A percentile compares a stretch with the other conserved stretches of the same genome.
Conservation (phyloP, 2,797 vertebrate species). For the Vespertilio murinus region DNA sequence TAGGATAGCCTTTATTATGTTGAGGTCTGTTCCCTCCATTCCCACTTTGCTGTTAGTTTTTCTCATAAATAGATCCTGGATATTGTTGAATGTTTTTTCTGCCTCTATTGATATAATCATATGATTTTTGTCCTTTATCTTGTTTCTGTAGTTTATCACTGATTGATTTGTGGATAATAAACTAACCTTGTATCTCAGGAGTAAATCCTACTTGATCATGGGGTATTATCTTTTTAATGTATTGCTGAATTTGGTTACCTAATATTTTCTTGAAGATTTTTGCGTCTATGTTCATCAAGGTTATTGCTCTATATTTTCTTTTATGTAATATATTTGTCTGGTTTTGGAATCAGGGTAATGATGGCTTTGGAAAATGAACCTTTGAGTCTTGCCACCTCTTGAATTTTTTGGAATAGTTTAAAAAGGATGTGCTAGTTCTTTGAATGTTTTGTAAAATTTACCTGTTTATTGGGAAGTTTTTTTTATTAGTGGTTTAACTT, state of each 20-base stretch:
- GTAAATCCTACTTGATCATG: neutral
- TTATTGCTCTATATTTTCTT: too few relatives aligned
- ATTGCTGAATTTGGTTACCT: neutral
- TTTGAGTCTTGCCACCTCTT: too few relatives aligned
- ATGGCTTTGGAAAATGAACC: too few relatives aligned
- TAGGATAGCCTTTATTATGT: neutral
- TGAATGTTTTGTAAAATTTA: neutral
- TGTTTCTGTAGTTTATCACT: neutral
- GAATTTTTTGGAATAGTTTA: too few relatives aligned
- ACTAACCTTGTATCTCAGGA: neutral
- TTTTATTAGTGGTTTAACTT: neutral
- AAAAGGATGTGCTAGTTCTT: too few relatives aligned
- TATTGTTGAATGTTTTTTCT: neutral
- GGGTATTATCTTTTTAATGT: neutral
- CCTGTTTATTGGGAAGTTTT: neutral
- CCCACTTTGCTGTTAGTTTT: neutral
- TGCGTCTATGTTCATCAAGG: too few relatives aligned
- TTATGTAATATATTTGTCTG: too few relatives aligned
- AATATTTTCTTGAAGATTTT: neutral
- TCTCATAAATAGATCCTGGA: neutral
- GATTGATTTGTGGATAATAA: neutral
- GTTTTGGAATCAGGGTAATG: too few relatives aligned
- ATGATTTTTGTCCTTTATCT: neutral
- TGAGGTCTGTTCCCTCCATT: neutral
- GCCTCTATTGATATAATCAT: neutral